Evolutionary conservation across 2,113 vertebrate species (phyloP).

Genomic region (Syrrhaptes paradoxus): DNA sequence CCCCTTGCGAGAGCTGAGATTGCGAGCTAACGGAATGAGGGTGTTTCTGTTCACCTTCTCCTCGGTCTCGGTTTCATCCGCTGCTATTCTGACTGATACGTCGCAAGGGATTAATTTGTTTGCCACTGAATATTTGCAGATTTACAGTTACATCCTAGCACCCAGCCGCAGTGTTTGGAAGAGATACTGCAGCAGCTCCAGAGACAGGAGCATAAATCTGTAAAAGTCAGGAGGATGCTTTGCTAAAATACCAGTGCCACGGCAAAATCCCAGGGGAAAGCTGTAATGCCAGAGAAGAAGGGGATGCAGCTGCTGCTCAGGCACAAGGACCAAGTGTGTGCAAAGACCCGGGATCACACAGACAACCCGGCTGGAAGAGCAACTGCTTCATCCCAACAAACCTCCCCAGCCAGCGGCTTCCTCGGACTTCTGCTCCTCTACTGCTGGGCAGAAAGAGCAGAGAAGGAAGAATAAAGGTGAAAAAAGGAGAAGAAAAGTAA

Average conservation of each 20-base stretch:
- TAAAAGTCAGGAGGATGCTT: not conserved
- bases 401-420: not conserved
- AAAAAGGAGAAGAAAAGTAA: not conserved
- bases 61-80: not conserved
- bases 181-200: not conserved
- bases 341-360: not conserved
- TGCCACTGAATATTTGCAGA: conserved; percentile 30
- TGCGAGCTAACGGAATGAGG: not conserved
- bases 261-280: not conserved
- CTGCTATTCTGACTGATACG: not conserved
- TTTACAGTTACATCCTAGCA: not conserved
- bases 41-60: conserved; percentile 3
- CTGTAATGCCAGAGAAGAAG: not conserved
- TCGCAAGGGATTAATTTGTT: not conserved
- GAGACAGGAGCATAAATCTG: not conserved
- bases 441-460: not conserved
- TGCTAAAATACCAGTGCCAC: not conserved
- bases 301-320: not conserved
- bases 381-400: not conserved
- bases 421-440: not conserved
- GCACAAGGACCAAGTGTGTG: not conserved
- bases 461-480: not conserved
- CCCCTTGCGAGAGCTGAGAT: conserved; percentile 7
- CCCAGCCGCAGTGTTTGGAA: not conserved
- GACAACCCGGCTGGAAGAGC: not conserved